phyloP scores from a whole-genome alignment of 2,113 vertebrate species.

The Pollimyrus isidori region DNA sequence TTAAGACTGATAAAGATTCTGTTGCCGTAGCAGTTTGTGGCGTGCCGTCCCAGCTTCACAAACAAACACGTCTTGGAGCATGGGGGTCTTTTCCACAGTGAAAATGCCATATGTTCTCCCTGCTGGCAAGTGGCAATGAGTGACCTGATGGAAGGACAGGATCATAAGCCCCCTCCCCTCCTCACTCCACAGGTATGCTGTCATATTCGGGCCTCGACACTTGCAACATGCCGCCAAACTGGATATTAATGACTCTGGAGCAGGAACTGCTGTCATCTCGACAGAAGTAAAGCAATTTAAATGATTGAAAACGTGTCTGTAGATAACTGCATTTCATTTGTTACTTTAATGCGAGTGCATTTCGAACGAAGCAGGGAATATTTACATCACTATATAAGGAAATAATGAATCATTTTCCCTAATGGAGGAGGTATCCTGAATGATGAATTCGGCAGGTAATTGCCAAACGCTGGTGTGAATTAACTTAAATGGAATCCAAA shows the following conservation, averaged over 20 bases:
- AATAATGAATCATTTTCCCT: constrained; percentile 9
- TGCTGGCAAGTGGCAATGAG: constrained; percentile 29
- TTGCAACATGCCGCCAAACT: constrained; percentile 7
- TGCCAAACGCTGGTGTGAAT: not conserved
- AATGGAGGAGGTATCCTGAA: constrained; percentile 10
- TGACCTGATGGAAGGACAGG: constrained; percentile 24
- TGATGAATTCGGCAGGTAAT: constrained; percentile 10
- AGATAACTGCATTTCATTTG: constrained; percentile 32
- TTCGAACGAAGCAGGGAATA: constrained; percentile 11
- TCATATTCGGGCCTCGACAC: constrained; percentile 1
- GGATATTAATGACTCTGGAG: constrained; percentile 26
- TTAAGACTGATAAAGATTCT: constrained; percentile 15
- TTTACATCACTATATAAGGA: constrained; percentile 18
- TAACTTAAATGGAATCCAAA: not conserved
- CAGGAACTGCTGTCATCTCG: constrained; percentile 24
- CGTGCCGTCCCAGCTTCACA: not conserved
- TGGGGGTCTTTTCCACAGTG: constrained; percentile 23
- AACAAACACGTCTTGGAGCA: constrained; percentile 16
- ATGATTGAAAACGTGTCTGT: constrained; percentile 37
- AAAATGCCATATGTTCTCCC: constrained; percentile 34
- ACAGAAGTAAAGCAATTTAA: constrained; percentile 36
- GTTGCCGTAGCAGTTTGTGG: not conserved
- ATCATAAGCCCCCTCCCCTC: constrained; percentile 31
- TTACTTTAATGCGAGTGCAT: constrained; percentile 31
- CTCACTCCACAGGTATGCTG: constrained; percentile 27